Conservation (phyloP, 1,140 invertebrate genomes). For the Triops cancriformis region DNA sequence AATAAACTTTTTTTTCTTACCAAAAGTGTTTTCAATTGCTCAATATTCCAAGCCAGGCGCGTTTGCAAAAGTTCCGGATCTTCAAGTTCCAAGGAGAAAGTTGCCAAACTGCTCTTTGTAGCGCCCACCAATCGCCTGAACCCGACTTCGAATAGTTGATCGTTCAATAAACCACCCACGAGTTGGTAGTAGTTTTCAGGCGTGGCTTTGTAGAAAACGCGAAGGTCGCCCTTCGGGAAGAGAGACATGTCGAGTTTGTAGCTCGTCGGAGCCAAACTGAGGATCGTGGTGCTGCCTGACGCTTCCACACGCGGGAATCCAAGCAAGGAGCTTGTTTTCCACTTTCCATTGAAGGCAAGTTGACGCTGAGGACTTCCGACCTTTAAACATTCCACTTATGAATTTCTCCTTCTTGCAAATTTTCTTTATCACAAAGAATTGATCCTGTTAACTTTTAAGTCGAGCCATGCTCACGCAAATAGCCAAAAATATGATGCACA, state of each 20-base stretch:
- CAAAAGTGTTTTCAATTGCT: constrained; percentile 50
- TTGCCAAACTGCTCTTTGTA: constrained; percentile 43
- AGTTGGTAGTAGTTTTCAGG: constrained; percentile 26
- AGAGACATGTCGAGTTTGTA: constrained; percentile 15
- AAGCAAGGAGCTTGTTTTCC: constrained; percentile 15
- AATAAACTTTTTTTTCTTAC: constrained; percentile 32
- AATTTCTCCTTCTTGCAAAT: neutral
- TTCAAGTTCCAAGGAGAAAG: constrained; percentile 50
- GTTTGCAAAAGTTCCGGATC: constrained; percentile 58
- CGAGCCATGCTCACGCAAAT: no score
- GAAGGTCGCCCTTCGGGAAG: constrained; percentile 18
- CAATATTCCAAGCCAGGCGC: constrained; percentile 51
- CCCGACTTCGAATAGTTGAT: constrained; percentile 22
- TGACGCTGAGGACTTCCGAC: constrained; percentile 23
- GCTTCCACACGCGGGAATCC: neutral
- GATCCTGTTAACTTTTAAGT: neutral
- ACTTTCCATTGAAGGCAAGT: constrained; percentile 14
- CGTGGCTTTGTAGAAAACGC: constrained; percentile 23
- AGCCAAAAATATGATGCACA: no score
- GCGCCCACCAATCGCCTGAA: constrained; percentile 10
- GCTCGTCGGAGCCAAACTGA: constrained; percentile 23
- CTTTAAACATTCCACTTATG: neutral
- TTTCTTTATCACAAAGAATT: neutral
- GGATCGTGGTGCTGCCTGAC: constrained; percentile 16
- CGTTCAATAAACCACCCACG: constrained; percentile 23